Evolutionary conservation across 2,888 invertebrate species (phyloP), one percentile per base, ranked within the genome.

Genomic region (Schrankia costaestrigalis): DNA sequence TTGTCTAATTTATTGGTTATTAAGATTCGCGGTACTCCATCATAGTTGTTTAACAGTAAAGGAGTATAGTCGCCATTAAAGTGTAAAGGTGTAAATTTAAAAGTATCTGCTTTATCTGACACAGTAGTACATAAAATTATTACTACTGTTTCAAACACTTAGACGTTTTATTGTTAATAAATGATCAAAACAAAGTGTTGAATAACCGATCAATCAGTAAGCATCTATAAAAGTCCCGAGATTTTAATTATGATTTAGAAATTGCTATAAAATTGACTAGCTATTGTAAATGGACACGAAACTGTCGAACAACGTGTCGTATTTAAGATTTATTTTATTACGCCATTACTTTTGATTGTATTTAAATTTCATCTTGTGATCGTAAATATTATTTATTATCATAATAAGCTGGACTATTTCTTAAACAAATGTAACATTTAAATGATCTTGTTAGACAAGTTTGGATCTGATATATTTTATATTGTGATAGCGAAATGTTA

Each of bases 291-390:
- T 58, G 56, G 56, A 57, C 51, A 46, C 39, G 26, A 31, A 30
- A 45, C 56, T 63, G 62, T 63, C 66, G 57, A 44, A 57, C 41
- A 42, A 48, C 56, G 63, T 58, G 63, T 65, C 67, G 59, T 68
- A 45, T 65, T 30, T 32, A 39, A 53, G 66, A 73, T 71, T 73
- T 74, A 73, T 75, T 70, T 71, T 61, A 71, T 57, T 44, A 46
- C 45, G 39, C 11, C 14, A 50, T 42, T 47, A 54, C 54, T 65
- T 67, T 60, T 46, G 48, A 59, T 56, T 45, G 38, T 56, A 62
- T 63, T 66, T 61, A 61, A 60, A 52, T 45, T 45, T 39, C 46
- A 55, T 60, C 47, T 53, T 38, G 45, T 18, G 35, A 35, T 62
- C 58, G 49, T 68, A 66, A 67, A 67, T 56, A 44, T 46, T 42